Percentiles rank a stretch among this genome's conserved stretches.
Evolutionary conservation across 2,888 invertebrate species (phyloP).

Genomic region (Drosophila setosimentum): DNA sequence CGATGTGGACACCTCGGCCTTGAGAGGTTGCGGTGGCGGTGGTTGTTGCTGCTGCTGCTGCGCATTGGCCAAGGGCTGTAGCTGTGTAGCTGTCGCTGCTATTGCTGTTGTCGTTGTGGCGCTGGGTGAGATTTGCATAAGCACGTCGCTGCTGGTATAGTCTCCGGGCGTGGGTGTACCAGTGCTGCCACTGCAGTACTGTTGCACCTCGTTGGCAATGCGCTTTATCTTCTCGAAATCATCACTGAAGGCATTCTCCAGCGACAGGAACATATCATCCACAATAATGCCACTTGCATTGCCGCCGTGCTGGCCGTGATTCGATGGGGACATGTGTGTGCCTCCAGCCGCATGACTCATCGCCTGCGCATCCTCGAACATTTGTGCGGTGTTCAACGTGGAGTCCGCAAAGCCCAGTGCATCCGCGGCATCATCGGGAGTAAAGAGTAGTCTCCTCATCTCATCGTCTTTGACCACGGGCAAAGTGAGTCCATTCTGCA

Average conservation of each 20-base stretch:
- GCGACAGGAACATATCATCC: slow-evolving; percentile 85
- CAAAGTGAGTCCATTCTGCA: slow-evolving; percentile 84
- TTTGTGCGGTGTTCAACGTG: slow-evolving; percentile 83
- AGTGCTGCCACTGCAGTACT: slow-evolving; percentile 87
- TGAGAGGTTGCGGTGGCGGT: slow-evolving; percentile 51
- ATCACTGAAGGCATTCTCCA: slow-evolving; percentile 87
- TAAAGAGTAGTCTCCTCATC: slow-evolving; percentile 87
- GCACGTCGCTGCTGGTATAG: slow-evolving; percentile 74
- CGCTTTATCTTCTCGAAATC: slow-evolving; percentile 94
- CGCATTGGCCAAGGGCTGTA: slow-evolving; percentile 60
- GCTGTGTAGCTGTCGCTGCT: slow-evolving; percentile 48
- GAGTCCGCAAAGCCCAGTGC: slow-evolving; percentile 84
- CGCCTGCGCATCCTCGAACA: slow-evolving; percentile 84
- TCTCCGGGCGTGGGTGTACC: slow-evolving; percentile 83
- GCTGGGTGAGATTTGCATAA: slow-evolving; percentile 84
- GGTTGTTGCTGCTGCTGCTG: slow-evolving; percentile 51
- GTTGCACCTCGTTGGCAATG: slow-evolving; percentile 92
- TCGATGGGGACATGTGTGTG: slow-evolving; percentile 36
- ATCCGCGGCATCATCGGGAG: slow-evolving; percentile 85
- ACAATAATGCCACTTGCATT: slow-evolving; percentile 83
- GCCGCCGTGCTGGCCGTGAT: slow-evolving; percentile 61
- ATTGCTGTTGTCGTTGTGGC: slow-evolving; percentile 73
- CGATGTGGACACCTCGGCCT: slow-evolving; percentile 87
- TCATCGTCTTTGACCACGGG: slow-evolving; percentile 87
- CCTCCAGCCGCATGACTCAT: slow-evolving; percentile 51